phyloP scores from a whole-genome alignment of 1,140 invertebrate genomes.

The Drosophila tropicalis region DNA sequence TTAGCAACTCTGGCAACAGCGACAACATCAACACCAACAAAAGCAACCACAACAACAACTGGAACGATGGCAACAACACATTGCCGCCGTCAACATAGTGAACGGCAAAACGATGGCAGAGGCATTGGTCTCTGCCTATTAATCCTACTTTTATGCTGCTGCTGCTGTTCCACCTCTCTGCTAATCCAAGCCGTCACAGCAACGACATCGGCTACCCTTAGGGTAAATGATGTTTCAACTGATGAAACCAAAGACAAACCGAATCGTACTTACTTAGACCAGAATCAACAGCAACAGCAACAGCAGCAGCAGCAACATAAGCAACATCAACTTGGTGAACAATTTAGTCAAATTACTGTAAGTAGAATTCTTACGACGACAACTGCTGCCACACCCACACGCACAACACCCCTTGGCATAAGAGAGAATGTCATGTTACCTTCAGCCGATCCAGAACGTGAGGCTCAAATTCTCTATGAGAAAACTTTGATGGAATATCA shows the following conservation, averaged over 20 bases:
- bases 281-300: neutral
- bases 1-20: neutral
- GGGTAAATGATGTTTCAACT: constrained; percentile 14
- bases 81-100: constrained; percentile 53
- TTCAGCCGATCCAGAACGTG: constrained; percentile 74
- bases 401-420: constrained; percentile 48
- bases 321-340: constrained; percentile 23
- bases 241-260: constrained; percentile 47
- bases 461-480: constrained; percentile 78
- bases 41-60: constrained; percentile 24
- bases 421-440: constrained; percentile 78
- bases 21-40: neutral
- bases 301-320: constrained; percentile 6
- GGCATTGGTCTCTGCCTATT: constrained; percentile 27
- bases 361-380: constrained; percentile 43
- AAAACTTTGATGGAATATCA: constrained; percentile 79
- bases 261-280: constrained; percentile 18
- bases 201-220: constrained; percentile 33
- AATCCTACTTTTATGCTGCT: constrained; percentile 39
- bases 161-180: constrained; percentile 39
- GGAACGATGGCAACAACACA: constrained; percentile 53
- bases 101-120: constrained; percentile 48
- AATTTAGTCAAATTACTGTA: constrained; percentile 45
- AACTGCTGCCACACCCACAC: constrained; percentile 18
- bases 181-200: constrained; percentile 58